Conservation (phyloP, 1,140 invertebrate species). For the Globodera rostochiensis region DNA sequence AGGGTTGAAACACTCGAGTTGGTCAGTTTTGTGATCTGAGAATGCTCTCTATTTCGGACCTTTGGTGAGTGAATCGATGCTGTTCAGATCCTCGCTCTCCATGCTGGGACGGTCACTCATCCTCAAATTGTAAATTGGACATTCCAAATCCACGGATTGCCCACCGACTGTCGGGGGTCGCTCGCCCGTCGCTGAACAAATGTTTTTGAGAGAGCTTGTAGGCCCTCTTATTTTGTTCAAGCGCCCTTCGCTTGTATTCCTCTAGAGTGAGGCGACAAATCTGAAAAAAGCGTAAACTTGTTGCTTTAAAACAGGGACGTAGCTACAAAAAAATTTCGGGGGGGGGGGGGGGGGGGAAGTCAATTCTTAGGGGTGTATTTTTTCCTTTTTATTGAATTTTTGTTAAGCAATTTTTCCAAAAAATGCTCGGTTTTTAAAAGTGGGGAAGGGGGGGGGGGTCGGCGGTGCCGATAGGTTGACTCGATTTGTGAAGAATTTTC, state of each 20-base stretch:
- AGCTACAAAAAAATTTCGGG: too few relatives aligned
- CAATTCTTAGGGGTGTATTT: too few relatives aligned
- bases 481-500: too few relatives aligned
- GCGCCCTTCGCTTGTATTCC: constrained; percentile 38
- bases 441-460: too few relatives aligned
- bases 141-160: constrained; percentile 18
- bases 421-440: too few relatives aligned
- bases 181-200: constrained; percentile 50
- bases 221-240: constrained; percentile 36
- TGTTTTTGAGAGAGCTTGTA: constrained; percentile 46
- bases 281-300: constrained; percentile 13
- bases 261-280: constrained; percentile 48
- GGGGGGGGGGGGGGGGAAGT: too few relatives aligned
- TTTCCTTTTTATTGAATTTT: too few relatives aligned
- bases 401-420: too few relatives aligned
- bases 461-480: too few relatives aligned
- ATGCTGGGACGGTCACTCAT: constrained; percentile 47
- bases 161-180: constrained; percentile 51
- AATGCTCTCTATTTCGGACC: constrained; percentile 19
- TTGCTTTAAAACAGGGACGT: background rate
- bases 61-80: constrained; percentile 48
- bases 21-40: too few relatives aligned
- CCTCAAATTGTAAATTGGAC: constrained; percentile 35
- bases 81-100: constrained; percentile 47
- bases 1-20: too few relatives aligned